Evolutionary conservation across 1,140 invertebrate species (phyloP).

Genomic region (Drosophila trapezifrons): DNA sequence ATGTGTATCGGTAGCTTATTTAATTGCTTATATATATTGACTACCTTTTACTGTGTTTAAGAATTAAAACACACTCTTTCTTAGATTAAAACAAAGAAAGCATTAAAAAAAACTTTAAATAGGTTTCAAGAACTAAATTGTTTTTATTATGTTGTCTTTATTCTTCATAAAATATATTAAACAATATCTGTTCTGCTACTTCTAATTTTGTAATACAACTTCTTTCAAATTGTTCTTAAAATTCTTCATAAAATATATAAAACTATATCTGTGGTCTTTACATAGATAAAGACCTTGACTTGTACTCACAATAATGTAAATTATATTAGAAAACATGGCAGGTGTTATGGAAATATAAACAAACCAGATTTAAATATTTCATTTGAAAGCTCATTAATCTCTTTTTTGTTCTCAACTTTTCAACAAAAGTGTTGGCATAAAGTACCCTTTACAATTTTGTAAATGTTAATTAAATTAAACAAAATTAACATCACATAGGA

Average conservation of each 20-base stretch:
- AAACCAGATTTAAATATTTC: background rate
- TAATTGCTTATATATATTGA: no score
- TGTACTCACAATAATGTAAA: background rate
- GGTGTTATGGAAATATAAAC: no score
- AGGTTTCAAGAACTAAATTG: background rate
- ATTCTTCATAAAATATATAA: background rate
- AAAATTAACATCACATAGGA: background rate
- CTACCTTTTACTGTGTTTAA: no score
- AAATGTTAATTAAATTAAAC: background rate
- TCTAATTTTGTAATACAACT: background rate
- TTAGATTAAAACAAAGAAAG: background rate
- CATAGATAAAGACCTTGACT: background rate
- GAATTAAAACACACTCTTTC: no score
- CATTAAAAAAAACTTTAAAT: background rate
- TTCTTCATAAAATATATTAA: background rate
- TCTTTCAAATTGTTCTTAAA: background rate
- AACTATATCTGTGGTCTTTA: background rate
- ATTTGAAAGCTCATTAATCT: background rate
- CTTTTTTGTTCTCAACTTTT: background rate
- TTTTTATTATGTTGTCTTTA: no score
- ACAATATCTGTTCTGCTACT: background rate
- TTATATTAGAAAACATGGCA: background rate
- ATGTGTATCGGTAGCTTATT: accelerated
- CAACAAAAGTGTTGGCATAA: background rate
- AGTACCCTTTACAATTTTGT: no score